Percentiles rank a stretch among this genome's conserved stretches.
phyloP scores from a whole-genome alignment of 2,113 vertebrate genomes.

The Pelecanoides urinatrix region DNA sequence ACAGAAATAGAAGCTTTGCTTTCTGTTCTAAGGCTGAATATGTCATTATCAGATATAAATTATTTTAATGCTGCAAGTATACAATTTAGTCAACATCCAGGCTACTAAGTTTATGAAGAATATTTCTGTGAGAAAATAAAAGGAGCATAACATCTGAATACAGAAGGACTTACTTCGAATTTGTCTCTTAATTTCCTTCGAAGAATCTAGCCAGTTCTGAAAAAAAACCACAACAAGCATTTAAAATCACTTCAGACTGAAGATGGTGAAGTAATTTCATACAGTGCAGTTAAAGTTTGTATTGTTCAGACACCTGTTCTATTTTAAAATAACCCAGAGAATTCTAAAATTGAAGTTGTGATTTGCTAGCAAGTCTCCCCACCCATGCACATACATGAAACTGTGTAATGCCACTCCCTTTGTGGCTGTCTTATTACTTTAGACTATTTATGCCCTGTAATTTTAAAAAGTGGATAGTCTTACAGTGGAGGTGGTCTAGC shows the following conservation, averaged over 20 bases:
- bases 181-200: constrained; percentile 83
- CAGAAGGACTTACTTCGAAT: constrained; percentile 79
- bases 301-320: not conserved
- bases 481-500: not conserved
- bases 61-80: not conserved
- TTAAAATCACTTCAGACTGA: not conserved
- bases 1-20: not conserved
- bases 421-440: not conserved
- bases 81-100: not conserved
- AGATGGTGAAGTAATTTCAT: not conserved
- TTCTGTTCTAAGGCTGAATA: not conserved
- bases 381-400: not conserved
- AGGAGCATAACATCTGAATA: not conserved
- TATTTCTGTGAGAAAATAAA: not conserved
- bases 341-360: not conserved
- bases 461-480: not conserved
- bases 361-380: not conserved
- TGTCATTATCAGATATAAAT: not conserved
- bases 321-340: not conserved
- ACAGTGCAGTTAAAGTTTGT: not conserved
- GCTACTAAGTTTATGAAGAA: not conserved
- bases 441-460: not conserved
- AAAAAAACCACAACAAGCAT: not conserved
- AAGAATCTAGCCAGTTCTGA: constrained; percentile 83
- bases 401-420: not conserved